Conservation (phyloP, 2,797 vertebrate genomes). For the Notoglanidium macrostoma region DNA sequence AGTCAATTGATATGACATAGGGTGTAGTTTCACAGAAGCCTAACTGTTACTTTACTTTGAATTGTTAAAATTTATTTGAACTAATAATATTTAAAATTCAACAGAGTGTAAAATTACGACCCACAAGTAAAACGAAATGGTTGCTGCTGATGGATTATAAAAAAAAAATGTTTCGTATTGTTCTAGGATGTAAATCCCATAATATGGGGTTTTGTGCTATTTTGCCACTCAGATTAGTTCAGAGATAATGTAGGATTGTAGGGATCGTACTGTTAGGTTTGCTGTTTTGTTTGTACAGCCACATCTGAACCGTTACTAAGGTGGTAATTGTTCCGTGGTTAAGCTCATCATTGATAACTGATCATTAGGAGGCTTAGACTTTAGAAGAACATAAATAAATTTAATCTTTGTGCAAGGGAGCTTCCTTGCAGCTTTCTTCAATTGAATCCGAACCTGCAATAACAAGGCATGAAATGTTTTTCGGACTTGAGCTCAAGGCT, state of each 20-base stretch:
- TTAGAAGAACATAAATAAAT: not conserved
- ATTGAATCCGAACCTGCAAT: not conserved
- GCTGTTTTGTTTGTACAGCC: not conserved
- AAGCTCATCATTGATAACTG: not conserved
- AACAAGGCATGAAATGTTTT: not conserved
- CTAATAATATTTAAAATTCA: not conserved
- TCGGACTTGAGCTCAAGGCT: not conserved
- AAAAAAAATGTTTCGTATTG: not conserved
- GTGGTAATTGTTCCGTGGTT: not conserved
- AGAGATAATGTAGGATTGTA: conserved; percentile 2
- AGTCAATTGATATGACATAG: not conserved
- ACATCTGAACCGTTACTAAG: not conserved
- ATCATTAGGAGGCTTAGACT: conserved; percentile 5
- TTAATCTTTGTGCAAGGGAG: not conserved
- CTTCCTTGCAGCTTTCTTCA: not conserved
- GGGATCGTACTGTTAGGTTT: not conserved
- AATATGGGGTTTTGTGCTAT: not conserved
- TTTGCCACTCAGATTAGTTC: not conserved
- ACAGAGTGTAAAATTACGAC: not conserved
- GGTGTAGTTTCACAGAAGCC: not conserved
- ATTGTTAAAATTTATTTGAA: not conserved
- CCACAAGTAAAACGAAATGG: not conserved
- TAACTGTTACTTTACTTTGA: not conserved
- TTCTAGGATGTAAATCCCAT: not conserved
- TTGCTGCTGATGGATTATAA: not conserved